Conservation (phyloP, 2,113 vertebrate genomes). For the Oreochromis spilurus region DNA sequence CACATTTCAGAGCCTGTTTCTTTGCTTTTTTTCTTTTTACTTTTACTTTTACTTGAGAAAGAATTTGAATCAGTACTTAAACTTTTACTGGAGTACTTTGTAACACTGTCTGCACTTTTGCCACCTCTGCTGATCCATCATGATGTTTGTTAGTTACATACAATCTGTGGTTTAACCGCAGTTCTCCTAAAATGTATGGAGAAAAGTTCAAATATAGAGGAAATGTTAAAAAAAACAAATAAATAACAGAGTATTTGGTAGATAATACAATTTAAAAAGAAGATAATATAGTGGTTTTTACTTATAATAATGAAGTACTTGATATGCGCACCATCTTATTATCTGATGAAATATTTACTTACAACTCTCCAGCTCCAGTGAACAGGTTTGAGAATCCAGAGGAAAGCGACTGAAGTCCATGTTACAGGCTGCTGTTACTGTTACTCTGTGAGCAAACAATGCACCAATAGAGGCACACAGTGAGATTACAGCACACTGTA, state of each 20-base stretch:
- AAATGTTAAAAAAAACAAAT: background rate
- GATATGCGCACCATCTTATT: background rate
- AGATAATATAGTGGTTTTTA: background rate
- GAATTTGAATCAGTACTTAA: background rate
- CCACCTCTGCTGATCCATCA: background rate
- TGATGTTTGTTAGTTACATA: background rate
- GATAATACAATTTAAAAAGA: background rate
- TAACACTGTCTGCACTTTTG: background rate
- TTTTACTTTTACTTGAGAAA: background rate
- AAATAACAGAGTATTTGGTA: background rate
- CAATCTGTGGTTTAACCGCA: background rate
- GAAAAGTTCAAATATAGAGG: background rate
- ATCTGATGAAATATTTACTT: slow-evolving; percentile 47
- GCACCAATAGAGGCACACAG: background rate
- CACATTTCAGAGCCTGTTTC: background rate
- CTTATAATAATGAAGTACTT: background rate
- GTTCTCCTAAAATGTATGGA: background rate
- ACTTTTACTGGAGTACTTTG: background rate
- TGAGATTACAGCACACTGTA: background rate
- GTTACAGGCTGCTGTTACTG: slow-evolving; percentile 95
- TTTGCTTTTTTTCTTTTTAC: background rate
- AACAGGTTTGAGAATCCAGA: slow-evolving; percentile 92
- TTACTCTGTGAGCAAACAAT: slow-evolving; percentile 75
- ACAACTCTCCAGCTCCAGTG: slow-evolving; percentile 97
- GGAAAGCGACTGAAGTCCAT: slow-evolving; percentile 98